These are phyloP conservation scores for Myxocyprinus asiaticus DNA, from an alignment of 2,113 vertebrate genomes.

Conservation along the genomic window DNA sequence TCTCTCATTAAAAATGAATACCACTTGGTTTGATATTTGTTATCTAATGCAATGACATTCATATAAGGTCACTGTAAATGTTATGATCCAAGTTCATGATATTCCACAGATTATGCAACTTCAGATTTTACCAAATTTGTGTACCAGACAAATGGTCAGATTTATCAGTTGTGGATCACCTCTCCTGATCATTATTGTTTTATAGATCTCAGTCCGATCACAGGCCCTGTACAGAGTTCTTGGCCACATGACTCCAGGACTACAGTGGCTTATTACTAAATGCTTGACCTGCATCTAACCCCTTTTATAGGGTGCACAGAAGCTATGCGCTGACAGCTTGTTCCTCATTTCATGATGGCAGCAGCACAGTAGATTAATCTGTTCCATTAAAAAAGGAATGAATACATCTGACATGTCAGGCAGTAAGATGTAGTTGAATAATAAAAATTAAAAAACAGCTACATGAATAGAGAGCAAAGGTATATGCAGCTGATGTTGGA, in stretches of 20 bases:
- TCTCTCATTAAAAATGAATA: no score
- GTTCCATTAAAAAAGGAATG: constrained; percentile 44
- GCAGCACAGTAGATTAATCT: constrained; percentile 75
- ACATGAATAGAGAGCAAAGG: neutral
- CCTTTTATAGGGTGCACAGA: constrained; percentile 65
- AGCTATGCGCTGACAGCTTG: constrained; percentile 74
- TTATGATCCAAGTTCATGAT: no score
- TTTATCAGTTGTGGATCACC: constrained; percentile 9
- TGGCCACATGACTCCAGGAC: no score
- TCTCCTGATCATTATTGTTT: constrained; percentile 23
- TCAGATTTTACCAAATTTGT: no score
- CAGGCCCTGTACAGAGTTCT: constrained; percentile 61
- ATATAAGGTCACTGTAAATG: no score
- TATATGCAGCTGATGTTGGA: neutral
- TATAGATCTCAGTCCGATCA: constrained; percentile 40
- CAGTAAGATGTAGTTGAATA: neutral
- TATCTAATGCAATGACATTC: no score
- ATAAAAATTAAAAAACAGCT: no score
- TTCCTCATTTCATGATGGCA: constrained; percentile 72
- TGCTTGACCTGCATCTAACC: constrained; percentile 70
- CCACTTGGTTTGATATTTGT: no score
- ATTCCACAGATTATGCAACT: no score
- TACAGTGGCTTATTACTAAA: constrained; percentile 67
- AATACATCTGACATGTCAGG: constrained; percentile 4
- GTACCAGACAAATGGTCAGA: no score